Conservation (phyloP, 2,113 vertebrate species). For the Regulus satrapa region DNA sequence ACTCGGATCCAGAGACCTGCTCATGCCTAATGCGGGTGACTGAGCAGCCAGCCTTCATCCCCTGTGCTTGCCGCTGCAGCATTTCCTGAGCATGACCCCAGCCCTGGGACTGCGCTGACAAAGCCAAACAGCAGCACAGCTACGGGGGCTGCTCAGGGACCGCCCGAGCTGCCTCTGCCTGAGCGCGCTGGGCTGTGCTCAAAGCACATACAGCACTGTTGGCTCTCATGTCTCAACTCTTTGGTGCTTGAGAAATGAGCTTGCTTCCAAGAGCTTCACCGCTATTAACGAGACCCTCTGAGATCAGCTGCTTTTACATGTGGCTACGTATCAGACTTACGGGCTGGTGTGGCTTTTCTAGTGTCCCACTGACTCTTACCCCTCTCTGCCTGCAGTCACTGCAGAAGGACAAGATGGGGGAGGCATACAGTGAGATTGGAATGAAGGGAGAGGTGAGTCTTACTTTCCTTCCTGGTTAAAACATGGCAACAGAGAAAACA, state of each 20-base stretch:
- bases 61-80: background rate
- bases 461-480: background rate
- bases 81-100: background rate
- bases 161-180: too few relatives aligned
- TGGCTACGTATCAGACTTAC: too few relatives aligned
- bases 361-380: background rate
- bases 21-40: background rate
- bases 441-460: slow-evolving; percentile 75
- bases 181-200: background rate
- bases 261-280: background rate
- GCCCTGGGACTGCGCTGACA: background rate
- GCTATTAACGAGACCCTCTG: background rate
- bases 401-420: slow-evolving; percentile 77
- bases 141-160: background rate
- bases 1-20: background rate
- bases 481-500: background rate
- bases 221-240: background rate
- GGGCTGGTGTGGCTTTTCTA: background rate
- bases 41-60: background rate
- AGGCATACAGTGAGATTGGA: slow-evolving; percentile 77
- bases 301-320: background rate
- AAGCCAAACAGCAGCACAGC: too few relatives aligned
- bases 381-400: slow-evolving; percentile 53
- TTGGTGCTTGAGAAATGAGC: background rate
- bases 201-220: background rate